Evolutionary conservation across 2,888 invertebrate species (phyloP).

Genomic region (Helobdella robusta): DNA sequence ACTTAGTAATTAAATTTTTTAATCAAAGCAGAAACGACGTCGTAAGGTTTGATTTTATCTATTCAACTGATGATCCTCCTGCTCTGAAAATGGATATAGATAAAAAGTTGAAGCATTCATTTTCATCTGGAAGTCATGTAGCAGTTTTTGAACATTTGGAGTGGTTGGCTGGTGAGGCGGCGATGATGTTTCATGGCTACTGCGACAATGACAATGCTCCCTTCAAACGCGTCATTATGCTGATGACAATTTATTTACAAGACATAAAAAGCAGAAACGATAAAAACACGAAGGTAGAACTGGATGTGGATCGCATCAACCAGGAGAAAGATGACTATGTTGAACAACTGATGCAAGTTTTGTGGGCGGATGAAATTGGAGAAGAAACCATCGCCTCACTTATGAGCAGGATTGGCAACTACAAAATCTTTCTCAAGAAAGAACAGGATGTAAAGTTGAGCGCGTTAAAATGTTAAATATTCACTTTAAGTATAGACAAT

Average conservation of each 20-base stretch:
- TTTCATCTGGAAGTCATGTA: conserved; percentile 32
- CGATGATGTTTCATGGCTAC: conserved; percentile 42
- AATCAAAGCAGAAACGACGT: neutral
- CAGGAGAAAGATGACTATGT: neutral
- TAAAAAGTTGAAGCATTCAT: conserved; percentile 33
- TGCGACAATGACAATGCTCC: conserved; percentile 46
- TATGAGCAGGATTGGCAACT: conserved; percentile 40
- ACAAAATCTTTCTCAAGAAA: conserved; percentile 36
- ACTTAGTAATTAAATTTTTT: neutral
- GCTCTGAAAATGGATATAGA: conserved; percentile 36
- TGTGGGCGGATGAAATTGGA: conserved; percentile 38
- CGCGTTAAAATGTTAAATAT: too few species aligned
- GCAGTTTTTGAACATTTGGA: conserved; percentile 41
- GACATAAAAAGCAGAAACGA: too few species aligned
- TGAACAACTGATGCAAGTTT: conserved; percentile 34
- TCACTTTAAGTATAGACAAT: too few species aligned
- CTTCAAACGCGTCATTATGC: conserved; percentile 39
- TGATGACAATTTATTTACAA: conserved; percentile 39
- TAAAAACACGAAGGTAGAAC: too few species aligned
- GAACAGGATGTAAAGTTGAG: conserved; percentile 33
- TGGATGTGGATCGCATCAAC: neutral
- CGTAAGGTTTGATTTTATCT: neutral
- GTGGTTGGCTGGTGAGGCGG: conserved; percentile 36
- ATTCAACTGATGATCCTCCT: neutral
- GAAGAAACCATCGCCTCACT: conserved; percentile 40